These are phyloP conservation scores for Drosophila lini DNA, from an alignment of 1,140 invertebrate genomes.

Conservation along the genomic window DNA sequence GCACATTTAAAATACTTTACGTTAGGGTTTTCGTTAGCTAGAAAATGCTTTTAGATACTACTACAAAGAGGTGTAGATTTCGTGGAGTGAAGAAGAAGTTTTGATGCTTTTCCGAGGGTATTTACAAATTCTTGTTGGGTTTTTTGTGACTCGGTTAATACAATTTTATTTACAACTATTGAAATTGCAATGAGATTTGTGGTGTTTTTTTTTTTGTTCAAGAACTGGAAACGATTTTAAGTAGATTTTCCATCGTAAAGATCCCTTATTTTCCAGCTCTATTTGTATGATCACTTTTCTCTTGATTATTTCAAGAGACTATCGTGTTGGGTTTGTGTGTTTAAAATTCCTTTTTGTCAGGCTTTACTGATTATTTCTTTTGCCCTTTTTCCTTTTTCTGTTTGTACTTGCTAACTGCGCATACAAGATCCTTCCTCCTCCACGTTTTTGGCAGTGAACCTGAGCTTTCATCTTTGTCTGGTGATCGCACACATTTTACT, in stretches of 20 bases:
- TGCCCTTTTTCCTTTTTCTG: neutral
- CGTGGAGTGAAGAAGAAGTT: constrained; percentile 73
- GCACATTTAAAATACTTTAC: constrained; percentile 77
- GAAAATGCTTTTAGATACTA: constrained; percentile 63
- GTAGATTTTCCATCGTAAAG: too few species aligned
- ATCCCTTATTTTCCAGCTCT: neutral
- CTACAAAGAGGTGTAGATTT: constrained; percentile 59
- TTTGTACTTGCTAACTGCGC: constrained; percentile 55
- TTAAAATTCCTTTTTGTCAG: constrained; percentile 42
- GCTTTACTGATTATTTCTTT: constrained; percentile 33
- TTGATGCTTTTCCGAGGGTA: constrained; percentile 64
- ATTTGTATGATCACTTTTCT: neutral
- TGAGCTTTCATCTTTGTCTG: constrained; percentile 81
- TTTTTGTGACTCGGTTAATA: constrained; percentile 9
- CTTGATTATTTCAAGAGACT: neutral
- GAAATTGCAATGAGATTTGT: constrained; percentile 15
- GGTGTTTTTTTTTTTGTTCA: neutral
- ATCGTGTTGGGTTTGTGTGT: neutral
- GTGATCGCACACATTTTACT: constrained; percentile 59
- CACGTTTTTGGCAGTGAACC: constrained; percentile 84
- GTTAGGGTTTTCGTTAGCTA: constrained; percentile 60
- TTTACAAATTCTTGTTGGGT: constrained; percentile 64
- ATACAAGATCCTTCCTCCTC: constrained; percentile 65
- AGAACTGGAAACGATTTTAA: neutral
- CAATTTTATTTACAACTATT: constrained; percentile 48